Percentiles rank a stretch among this genome's conserved stretches.
Evolutionary conservation across 2,797 vertebrate species (phyloP).

Genomic region (Periparus ater): DNA sequence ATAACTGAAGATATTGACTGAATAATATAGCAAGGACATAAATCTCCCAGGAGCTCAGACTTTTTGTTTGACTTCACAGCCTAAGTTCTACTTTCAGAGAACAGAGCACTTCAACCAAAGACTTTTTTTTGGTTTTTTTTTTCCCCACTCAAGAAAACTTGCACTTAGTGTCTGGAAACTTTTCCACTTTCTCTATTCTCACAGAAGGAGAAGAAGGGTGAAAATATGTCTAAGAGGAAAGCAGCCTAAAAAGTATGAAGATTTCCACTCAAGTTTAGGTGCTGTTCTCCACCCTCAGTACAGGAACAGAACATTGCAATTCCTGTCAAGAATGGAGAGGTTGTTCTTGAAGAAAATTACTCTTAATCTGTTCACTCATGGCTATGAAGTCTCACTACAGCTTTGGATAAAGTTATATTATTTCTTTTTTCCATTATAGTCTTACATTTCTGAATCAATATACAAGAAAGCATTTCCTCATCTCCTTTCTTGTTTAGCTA

Average conservation of each 20-base stretch:
- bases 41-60: background rate
- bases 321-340: background rate
- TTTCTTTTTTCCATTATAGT: background rate
- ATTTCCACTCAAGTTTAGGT: background rate
- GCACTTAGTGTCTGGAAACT: background rate
- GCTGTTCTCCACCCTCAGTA: background rate
- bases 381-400: background rate
- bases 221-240: background rate
- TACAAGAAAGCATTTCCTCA: background rate
- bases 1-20: conserved; percentile 45
- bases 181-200: background rate
- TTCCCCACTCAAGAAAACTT: rapidly evolving
- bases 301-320: background rate
- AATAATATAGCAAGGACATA: conserved; percentile 33
- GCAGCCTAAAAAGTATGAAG: background rate
- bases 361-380: background rate
- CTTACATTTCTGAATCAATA: background rate
- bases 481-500: background rate
- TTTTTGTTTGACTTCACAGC: background rate
- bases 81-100: background rate
- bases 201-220: background rate
- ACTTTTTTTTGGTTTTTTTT: too few relatives aligned
- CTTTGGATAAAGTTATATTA: background rate
- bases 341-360: background rate
- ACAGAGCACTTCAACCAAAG: background rate